phyloP scores from a whole-genome alignment of 2,888 invertebrate species.

The Frankliniella fusca region DNA sequence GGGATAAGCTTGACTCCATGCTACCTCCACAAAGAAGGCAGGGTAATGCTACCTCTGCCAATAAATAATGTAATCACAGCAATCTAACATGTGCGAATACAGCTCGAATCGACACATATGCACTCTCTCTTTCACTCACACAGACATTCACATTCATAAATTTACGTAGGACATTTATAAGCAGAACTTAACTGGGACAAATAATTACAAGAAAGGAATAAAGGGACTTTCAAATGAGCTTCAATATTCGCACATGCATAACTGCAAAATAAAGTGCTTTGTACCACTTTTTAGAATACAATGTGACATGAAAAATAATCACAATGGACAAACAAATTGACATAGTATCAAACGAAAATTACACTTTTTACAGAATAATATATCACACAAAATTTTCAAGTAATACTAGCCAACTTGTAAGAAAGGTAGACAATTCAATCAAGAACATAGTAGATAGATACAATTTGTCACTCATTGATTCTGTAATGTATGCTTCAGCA shows the following conservation, averaged over 20 bases:
- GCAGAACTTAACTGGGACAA: constrained; percentile 10
- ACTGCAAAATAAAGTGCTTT: constrained; percentile 27
- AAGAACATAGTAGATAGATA: constrained; percentile 6
- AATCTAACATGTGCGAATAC: constrained; percentile 25
- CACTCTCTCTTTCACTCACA: constrained; percentile 4
- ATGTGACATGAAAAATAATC: constrained; percentile 11
- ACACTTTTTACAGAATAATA: not conserved
- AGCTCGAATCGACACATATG: constrained; percentile 1
- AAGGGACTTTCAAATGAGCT: constrained; percentile 1
- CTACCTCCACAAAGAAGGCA: not conserved
- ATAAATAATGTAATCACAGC: constrained; percentile 25
- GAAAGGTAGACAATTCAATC: constrained; percentile 10
- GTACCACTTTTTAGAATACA: constrained; percentile 19
- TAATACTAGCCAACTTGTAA: constrained; percentile 26
- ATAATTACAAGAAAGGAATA: constrained; percentile 1
- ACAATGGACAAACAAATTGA: constrained; percentile 28
- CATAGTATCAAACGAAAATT: constrained; percentile 23
- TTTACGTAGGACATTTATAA: not conserved
- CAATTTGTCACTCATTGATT: constrained; percentile 20
- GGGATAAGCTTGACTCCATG: constrained; percentile 1
- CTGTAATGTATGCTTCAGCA: constrained; percentile 34
- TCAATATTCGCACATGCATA: constrained; percentile 18
- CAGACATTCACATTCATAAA: not conserved
- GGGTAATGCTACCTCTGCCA: not conserved
- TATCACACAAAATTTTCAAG: constrained; percentile 22